Evolutionary conservation across 1,140 invertebrate genomes (phyloP).

Genomic region (Galendromus occidentalis): DNA sequence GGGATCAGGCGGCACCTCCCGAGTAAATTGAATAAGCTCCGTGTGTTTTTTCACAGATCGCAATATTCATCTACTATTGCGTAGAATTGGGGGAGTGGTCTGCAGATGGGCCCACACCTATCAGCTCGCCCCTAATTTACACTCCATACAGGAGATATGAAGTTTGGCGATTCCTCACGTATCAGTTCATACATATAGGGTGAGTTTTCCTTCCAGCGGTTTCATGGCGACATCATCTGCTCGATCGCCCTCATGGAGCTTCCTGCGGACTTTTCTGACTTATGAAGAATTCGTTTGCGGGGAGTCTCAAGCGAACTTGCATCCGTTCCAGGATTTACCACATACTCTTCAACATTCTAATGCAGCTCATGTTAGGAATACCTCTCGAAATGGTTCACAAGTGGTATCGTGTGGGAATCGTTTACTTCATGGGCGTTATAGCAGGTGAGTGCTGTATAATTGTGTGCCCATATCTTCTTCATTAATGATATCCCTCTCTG

Average conservation of each 20-base stretch:
- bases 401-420: slow-evolving; percentile 64
- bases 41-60: no score
- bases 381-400: slow-evolving; percentile 87
- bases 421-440: slow-evolving; percentile 53
- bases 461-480: not conserved
- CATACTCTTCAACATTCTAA: slow-evolving; percentile 69
- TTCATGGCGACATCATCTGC: no score
- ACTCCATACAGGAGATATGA: slow-evolving; percentile 66
- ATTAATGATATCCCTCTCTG: not conserved
- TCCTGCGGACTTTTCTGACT: no score
- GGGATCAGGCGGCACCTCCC: no score
- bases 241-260: no score
- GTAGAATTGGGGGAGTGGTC: slow-evolving; percentile 24
- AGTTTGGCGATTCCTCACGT: slow-evolving; percentile 67
- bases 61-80: slow-evolving; percentile 31
- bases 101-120: slow-evolving; percentile 39
- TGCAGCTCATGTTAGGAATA: slow-evolving; percentile 75
- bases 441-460: slow-evolving; percentile 35
- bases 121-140: slow-evolving; percentile 57
- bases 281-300: no score
- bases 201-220: slow-evolving; percentile 25
- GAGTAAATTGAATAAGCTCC: no score
- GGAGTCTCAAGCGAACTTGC: no score
- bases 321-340: slow-evolving; percentile 41
- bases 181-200: slow-evolving; percentile 93